Conservation (phyloP, 2,113 vertebrate genomes). For the Hemicordylus capensis region DNA sequence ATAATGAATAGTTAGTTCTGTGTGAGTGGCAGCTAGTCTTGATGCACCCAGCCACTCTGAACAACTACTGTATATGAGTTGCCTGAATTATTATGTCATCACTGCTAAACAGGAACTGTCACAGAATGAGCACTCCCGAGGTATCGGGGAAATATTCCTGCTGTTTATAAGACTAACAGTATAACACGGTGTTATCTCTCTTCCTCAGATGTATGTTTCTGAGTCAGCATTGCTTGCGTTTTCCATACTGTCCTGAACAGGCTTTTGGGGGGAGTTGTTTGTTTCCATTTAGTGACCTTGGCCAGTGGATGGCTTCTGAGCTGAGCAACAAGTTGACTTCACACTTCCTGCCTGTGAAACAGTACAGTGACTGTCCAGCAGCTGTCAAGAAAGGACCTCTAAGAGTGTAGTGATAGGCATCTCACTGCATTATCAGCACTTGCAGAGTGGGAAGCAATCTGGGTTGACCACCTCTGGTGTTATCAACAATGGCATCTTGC, state of each 20-base stretch:
- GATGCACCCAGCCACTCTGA: too few relatives aligned
- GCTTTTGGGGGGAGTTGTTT: slow-evolving; percentile 52
- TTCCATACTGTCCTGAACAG: slow-evolving; percentile 70
- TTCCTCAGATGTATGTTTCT: slow-evolving; percentile 74
- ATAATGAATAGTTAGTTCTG: not conserved
- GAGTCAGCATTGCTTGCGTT: slow-evolving; percentile 78
- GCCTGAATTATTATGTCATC: too few relatives aligned
- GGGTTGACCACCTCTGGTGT: slow-evolving; percentile 5
- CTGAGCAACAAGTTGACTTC: not conserved
- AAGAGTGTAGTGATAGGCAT: slow-evolving; percentile 32
- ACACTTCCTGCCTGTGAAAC: slow-evolving; percentile 38
- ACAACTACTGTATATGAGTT: too few relatives aligned
- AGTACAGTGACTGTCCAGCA: slow-evolving; percentile 37
- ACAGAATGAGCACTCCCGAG: slow-evolving; percentile 29
- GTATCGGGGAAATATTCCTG: slow-evolving; percentile 27
- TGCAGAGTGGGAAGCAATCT: slow-evolving; percentile 6
- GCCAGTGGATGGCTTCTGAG: slow-evolving; percentile 39
- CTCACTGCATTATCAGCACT: not conserved
- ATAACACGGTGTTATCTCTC: slow-evolving; percentile 71
- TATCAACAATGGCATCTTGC: slow-evolving; percentile 40
- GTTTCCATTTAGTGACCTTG: slow-evolving; percentile 76
- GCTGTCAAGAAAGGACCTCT: slow-evolving; percentile 34
- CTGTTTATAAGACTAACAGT: slow-evolving; percentile 65
- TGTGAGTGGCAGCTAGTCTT: too few relatives aligned
- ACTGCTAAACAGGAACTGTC: slow-evolving; percentile 52